Conservation (phyloP, 2,888 invertebrate species). For the Drosophila kambysellisi region DNA sequence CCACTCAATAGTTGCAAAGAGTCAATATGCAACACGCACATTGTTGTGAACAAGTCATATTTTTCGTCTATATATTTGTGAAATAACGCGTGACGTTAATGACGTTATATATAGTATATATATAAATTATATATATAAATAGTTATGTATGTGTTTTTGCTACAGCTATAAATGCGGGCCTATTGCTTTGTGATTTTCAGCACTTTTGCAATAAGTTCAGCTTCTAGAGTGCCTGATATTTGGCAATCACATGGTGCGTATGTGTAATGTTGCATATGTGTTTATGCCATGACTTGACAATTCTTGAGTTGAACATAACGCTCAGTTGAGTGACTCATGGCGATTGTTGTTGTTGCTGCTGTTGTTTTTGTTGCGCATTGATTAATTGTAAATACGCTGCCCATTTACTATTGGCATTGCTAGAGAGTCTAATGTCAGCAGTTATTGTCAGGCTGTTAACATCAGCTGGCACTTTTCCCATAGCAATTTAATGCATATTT, state of each 20-base stretch:
- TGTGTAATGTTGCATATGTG: conserved; percentile 40
- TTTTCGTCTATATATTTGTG: not conserved
- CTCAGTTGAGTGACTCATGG: conserved; percentile 43
- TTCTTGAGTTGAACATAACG: conserved; percentile 22
- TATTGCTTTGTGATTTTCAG: conserved; percentile 39
- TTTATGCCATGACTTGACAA: conserved; percentile 51
- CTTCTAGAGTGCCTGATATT: conserved; percentile 34
- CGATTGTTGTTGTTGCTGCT: not conserved
- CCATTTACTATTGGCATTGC: conserved; percentile 27
- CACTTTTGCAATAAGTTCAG: conserved; percentile 38
- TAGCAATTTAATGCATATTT: conserved; percentile 70
- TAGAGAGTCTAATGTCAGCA: conserved; percentile 40
- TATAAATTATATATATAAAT: not conserved
- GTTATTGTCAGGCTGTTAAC: conserved; percentile 48
- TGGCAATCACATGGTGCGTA: conserved; percentile 48
- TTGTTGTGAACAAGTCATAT: conserved; percentile 16
- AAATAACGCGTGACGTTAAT: conserved; percentile 49
- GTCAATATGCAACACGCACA: not conserved
- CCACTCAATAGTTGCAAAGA: conserved; percentile 7
- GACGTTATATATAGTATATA: conserved; percentile 32
- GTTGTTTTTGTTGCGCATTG: conserved; percentile 37
- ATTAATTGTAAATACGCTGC: conserved; percentile 49
- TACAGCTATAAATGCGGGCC: conserved; percentile 28
- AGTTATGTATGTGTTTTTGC: not conserved
- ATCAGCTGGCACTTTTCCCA: conserved; percentile 63